Evolutionary conservation across 1,140 invertebrate genomes (phyloP), one percentile per base, ranked within the genome.

Genomic region (Sitobion miscanthi): DNA sequence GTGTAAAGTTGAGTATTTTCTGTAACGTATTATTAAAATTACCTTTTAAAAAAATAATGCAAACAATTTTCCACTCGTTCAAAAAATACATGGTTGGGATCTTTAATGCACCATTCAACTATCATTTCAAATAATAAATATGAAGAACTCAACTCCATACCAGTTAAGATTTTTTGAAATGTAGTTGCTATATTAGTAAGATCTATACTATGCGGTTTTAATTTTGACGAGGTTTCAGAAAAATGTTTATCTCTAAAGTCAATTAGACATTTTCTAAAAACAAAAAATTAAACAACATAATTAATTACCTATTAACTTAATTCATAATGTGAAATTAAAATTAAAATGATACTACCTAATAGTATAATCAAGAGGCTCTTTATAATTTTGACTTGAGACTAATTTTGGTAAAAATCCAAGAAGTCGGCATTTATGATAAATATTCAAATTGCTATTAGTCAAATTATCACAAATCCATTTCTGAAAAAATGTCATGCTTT

Each of bases 81-180:
- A 54, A 89, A 42, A 35, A 30, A 38, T 8, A 42, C 20, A 38
- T 89, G 25, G 17, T 89, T 89, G 7, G 87, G 49, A 38, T 89
- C 87, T 52, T 89, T 54, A 23, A 89, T 57, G n/a, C 87, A 89
- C 87, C 87, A 89, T 54, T 89, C 87, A 38, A 89, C 87, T 54
- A 89, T 54, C 20, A 89, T 38, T 89, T 89, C 87, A 89, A 89
- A 89, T 57, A 89, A 89, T 25, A 89, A 38, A 89, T 57, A 89
- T 4, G 87, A 89, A 52, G 49, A 89, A 89, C 87, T 52, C 11
- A 54, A 57, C n/a, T 54, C 87, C 87, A 89, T 89, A 21, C 49
- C 49, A 35, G 52, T 89, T 57, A 89, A 23, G 20, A 89, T 89
- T 38, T 89, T 89, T 35, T 89, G 47, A 57, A 89, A 89, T 17